Percentiles rank a stretch among this genome's conserved stretches.
phyloP scores from a whole-genome alignment of 2,888 invertebrate genomes.

The Lasioglossum leucozonium region DNA sequence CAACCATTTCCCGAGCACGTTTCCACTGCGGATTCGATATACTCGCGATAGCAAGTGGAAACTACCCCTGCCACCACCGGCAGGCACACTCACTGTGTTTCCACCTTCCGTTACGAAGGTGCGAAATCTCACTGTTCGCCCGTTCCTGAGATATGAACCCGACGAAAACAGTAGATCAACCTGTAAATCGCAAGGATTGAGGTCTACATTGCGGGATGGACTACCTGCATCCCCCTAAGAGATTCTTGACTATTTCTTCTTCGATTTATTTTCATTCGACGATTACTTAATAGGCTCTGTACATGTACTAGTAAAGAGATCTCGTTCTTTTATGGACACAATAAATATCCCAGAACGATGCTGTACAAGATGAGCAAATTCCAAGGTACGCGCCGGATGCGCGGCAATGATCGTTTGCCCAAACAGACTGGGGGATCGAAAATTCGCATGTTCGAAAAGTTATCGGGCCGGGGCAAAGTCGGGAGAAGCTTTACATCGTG shows the following conservation, averaged over 20 bases:
- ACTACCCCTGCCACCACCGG: conserved; percentile 37
- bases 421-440: background rate
- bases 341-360: background rate
- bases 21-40: conserved; percentile 75
- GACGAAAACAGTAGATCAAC: background rate
- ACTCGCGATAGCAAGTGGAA: conserved; percentile 64
- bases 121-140: background rate
- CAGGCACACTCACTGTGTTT: conserved; percentile 9
- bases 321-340: background rate
- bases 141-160: background rate
- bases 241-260: background rate
- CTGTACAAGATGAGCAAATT: background rate
- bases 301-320: background rate
- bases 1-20: conserved; percentile 77
- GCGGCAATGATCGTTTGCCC: background rate
- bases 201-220: background rate
- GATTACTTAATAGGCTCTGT: background rate
- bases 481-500: conserved; percentile 57
- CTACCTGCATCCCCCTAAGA: background rate
- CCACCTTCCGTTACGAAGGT: background rate
- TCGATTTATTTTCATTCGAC: background rate
- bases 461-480: conserved; percentile 48
- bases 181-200: background rate
- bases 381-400: background rate
- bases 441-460: conserved; percentile 51